phyloP scores from a whole-genome alignment of 2,888 invertebrate species.

The Morpho deidamia region DNA sequence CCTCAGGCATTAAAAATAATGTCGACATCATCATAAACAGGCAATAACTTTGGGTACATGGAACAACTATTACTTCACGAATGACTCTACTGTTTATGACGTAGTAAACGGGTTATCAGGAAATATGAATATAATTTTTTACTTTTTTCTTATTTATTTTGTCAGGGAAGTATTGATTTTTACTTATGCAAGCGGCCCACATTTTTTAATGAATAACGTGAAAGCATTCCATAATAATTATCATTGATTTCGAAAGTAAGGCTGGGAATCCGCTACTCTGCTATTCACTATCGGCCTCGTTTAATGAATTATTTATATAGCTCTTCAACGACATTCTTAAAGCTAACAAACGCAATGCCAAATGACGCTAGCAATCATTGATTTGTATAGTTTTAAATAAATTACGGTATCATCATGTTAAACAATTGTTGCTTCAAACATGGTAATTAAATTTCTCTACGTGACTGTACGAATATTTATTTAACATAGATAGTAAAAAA shows the following conservation, averaged over 20 bases:
- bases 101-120: too few relatives aligned
- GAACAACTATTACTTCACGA: too few relatives aligned
- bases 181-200: too few relatives aligned
- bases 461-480: background rate
- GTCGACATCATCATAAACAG: too few relatives aligned
- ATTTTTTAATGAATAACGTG: background rate
- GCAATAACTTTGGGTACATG: too few relatives aligned
- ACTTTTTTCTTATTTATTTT: too few relatives aligned
- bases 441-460: background rate
- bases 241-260: conserved; percentile 13
- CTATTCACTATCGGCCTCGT: background rate
- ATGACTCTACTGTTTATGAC: too few relatives aligned
- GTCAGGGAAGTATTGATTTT: too few relatives aligned
- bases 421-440: background rate
- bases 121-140: too few relatives aligned
- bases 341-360: conserved; percentile 3
- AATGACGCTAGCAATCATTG: conserved; percentile 7
- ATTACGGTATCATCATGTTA: background rate
- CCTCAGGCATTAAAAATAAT: too few relatives aligned
- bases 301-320: conserved; percentile 18
- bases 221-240: background rate
- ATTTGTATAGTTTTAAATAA: conserved; percentile 9
- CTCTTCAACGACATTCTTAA: conserved; percentile 10
- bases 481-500: too few relatives aligned
- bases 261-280: conserved; percentile 4